Conservation (phyloP, 2,797 vertebrate genomes). For the Pitangus sulphuratus region DNA sequence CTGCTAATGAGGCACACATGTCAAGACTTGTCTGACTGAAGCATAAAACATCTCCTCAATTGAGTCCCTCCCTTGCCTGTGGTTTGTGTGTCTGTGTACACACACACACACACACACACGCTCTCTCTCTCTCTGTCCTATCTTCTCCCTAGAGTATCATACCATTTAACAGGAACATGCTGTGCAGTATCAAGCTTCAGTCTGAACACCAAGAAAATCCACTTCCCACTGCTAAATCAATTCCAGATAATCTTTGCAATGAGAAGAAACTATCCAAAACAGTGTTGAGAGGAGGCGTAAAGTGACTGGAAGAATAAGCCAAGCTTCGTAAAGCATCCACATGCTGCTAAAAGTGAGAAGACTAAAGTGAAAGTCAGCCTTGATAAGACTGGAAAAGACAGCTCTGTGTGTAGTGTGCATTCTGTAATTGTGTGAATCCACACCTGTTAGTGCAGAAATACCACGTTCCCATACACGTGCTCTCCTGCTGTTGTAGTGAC, state of each 20-base stretch:
- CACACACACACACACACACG: neutral
- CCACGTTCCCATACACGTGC: fast-evolving
- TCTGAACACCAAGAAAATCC: conserved; percentile 1
- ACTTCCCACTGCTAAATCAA: neutral
- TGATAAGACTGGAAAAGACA: neutral
- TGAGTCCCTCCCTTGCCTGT: conserved; percentile 29
- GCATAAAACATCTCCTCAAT: conserved; percentile 7
- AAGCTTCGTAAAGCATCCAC: neutral
- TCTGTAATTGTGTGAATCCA: neutral
- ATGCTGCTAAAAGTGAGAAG: neutral
- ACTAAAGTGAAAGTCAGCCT: neutral
- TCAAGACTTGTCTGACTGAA: conserved; percentile 56
- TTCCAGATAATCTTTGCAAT: neutral
- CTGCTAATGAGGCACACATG: conserved; percentile 18
- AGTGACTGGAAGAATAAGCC: neutral
- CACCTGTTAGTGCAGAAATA: neutral
- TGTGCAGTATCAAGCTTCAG: neutral
- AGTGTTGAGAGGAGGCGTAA: neutral
- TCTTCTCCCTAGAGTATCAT: conserved; percentile 19
- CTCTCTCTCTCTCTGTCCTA: neutral
- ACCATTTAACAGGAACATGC: conserved; percentile 21
- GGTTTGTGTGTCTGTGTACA: neutral
- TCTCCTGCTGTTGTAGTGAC: neutral
- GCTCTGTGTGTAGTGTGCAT: neutral
- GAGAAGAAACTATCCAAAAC: neutral